phyloP scores from a whole-genome alignment of 2,797 vertebrate genomes.

The Tragopan temminckii region DNA sequence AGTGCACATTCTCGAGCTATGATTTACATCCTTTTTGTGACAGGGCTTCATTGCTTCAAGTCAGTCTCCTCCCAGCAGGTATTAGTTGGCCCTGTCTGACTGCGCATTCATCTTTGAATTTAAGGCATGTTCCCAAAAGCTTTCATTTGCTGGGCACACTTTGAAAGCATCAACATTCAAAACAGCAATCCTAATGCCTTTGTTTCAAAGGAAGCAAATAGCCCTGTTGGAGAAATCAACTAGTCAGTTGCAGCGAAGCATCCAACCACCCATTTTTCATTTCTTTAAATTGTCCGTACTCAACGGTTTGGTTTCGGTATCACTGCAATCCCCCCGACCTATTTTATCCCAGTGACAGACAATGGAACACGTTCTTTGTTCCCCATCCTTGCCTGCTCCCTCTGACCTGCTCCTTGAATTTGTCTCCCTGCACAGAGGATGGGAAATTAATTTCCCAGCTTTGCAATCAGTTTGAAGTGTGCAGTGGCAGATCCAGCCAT shows the following conservation, averaged over 20 bases:
- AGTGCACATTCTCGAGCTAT: not conserved
- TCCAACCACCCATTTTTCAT: not conserved
- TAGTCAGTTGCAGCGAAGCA: not conserved
- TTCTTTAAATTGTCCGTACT: not conserved
- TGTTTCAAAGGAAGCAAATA: not conserved
- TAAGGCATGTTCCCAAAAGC: not conserved
- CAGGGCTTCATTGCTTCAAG: not conserved
- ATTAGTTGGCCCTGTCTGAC: not conserved
- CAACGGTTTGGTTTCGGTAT: not conserved
- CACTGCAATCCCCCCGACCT: not conserved
- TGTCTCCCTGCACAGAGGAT: not conserved
- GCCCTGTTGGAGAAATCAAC: not conserved
- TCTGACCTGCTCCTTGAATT: not conserved
- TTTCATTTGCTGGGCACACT: not conserved
- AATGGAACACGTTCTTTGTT: not conserved
- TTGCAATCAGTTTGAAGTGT: not conserved
- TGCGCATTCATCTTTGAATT: not conserved
- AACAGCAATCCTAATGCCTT: not conserved
- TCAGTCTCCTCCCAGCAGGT: not conserved
- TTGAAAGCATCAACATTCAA: not conserved
- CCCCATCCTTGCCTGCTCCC: not conserved
- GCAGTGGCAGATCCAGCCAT: not conserved
- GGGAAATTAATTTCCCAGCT: not conserved
- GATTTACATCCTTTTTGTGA: not conserved
- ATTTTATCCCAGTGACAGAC: not conserved